Conservation (phyloP, 2,888 invertebrate species). For the Diarsia brunnea region DNA sequence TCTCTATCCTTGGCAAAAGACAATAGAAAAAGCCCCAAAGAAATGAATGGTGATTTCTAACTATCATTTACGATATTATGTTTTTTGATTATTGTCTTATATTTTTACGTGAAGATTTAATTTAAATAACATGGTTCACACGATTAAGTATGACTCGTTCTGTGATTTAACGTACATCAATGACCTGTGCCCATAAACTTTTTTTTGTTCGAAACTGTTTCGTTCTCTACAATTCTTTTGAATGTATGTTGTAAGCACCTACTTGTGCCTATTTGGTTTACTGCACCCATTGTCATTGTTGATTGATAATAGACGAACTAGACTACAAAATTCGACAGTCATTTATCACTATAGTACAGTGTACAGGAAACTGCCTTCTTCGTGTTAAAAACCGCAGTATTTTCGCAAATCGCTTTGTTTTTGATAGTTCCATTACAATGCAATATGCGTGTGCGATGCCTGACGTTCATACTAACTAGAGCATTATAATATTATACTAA, state of each 20-base stretch:
- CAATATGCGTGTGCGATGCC: slow-evolving; percentile 11
- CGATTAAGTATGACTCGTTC: not conserved
- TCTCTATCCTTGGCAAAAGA: too few species aligned
- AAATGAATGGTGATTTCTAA: not conserved
- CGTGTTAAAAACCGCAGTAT: not conserved
- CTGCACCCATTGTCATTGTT: slow-evolving; percentile 48
- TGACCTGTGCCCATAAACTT: slow-evolving; percentile 15
- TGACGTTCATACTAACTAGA: slow-evolving; percentile 32
- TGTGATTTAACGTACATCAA: not conserved
- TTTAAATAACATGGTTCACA: not conserved
- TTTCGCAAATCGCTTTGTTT: slow-evolving; percentile 13
- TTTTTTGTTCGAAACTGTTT: slow-evolving; percentile 14
- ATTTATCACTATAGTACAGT: not conserved
- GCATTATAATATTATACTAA: slow-evolving; percentile 23
- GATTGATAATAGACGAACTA: slow-evolving; percentile 34
- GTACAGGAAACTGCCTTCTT: not conserved
- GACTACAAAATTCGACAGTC: not conserved
- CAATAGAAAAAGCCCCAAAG: not conserved
- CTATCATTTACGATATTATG: not conserved
- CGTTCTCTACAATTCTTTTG: slow-evolving; percentile 6
- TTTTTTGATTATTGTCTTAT: not conserved
- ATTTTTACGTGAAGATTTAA: not conserved
- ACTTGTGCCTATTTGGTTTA: slow-evolving; percentile 20
- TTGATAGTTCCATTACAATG: slow-evolving; percentile 31
- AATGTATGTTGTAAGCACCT: slow-evolving; percentile 6